Evolutionary conservation across 2,888 invertebrate species (phyloP).

Genomic region (Cerastis rubricosa): DNA sequence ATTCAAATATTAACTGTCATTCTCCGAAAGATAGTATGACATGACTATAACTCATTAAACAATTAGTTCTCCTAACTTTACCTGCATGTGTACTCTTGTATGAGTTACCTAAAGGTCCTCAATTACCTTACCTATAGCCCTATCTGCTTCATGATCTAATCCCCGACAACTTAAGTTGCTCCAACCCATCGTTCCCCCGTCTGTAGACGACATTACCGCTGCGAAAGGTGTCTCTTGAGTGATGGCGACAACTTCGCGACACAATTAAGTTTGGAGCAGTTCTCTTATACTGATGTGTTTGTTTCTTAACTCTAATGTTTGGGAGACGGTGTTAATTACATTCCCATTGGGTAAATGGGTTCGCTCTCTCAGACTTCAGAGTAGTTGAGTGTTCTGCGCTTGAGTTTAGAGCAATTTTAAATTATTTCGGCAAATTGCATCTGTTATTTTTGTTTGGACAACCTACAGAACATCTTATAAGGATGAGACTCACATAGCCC

Average conservation of each 20-base stretch:
- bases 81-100: no score
- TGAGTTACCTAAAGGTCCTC: neutral
- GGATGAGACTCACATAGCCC: neutral
- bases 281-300: constrained; percentile 48
- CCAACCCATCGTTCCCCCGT: constrained; percentile 12
- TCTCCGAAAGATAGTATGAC: neutral
- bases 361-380: constrained; percentile 10
- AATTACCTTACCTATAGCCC: neutral
- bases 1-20: neutral
- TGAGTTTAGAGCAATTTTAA: neutral
- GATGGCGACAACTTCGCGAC: constrained; percentile 20
- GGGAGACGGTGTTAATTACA: constrained; percentile 21
- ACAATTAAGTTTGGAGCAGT: constrained; percentile 47
- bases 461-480: neutral
- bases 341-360: constrained; percentile 5
- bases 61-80: neutral
- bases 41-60: neutral
- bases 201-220: neutral
- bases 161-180: neutral
- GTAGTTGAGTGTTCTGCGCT: neutral
- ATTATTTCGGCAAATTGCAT: neutral
- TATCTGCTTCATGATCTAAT: neutral
- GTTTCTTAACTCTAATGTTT: constrained; percentile 45
- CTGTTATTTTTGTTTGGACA: neutral
- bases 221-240: constrained; percentile 28